Base-by-base conservation (phyloP, 2,888 invertebrate species). In the Coenonympha arcania region DNA sequence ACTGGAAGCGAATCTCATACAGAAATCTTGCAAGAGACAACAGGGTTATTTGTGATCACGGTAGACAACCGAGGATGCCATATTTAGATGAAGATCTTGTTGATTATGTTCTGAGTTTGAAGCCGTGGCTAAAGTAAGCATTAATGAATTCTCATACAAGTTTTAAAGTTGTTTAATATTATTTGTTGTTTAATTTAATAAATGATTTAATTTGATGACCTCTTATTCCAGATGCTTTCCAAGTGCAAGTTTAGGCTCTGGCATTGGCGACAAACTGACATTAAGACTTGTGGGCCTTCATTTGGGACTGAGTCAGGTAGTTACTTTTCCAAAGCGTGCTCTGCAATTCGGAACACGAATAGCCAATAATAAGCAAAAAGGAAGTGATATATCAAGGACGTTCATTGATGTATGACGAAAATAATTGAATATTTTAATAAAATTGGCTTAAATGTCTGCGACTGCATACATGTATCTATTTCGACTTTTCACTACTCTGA, bases 341-440 rank as follows among this genome's bases (percentile, higher is more conserved):
- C 90, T 99, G 62, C 99, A 99, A 75, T 99, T 99, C 87, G 99
- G 99, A 8, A 96, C 96, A 0, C 89, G 95, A 68, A 97, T 99
- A 68, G 99, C 96, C 4, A 93, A 95, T 73, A 90, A 90, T 40
- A 95, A 93, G 71, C 95, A 97, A 83, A 95, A 95, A 72, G 98
- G 94, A 3, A 89, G 90, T 66, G 92, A 95, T 69, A 65, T 90
- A 50, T 96, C 96, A 4, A 71, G 68, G 64, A 76, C 69, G 28
- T 79, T 83, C 61, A 43, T 61, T 8, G 37, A 15, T 22, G 11
- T 47, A n/a, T 41, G 39, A 56, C n/a, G 28, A n/a, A n/a, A n/a
- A n/a, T n/a, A n/a, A n/a, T n/a, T n/a, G n/a, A n/a, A n/a, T n/a
- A n/a, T n/a, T n/a, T n/a, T n/a, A n/a, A n/a, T n/a, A n/a, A n/a